Conservation (phyloP, 2,888 invertebrate genomes). For the Tetranychus truncatus region DNA sequence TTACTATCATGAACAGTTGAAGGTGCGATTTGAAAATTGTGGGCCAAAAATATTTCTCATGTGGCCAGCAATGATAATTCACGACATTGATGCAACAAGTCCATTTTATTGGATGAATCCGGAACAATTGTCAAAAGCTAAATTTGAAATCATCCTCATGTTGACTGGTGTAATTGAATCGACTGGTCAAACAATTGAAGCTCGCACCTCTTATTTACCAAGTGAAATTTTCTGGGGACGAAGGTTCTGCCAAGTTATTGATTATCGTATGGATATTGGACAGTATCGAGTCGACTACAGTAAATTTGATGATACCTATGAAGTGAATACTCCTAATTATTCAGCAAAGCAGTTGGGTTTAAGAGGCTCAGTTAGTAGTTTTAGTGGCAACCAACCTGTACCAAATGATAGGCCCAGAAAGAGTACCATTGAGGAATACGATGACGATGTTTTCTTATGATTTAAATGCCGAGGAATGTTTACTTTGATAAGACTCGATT, state of each 20-base stretch:
- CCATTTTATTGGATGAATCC: constrained; percentile 80
- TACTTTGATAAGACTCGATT: too few species aligned
- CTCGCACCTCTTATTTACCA: constrained; percentile 57
- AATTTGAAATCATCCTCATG: constrained; percentile 89
- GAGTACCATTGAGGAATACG: neutral
- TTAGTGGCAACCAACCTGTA: neutral
- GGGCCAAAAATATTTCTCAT: constrained; percentile 90
- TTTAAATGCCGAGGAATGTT: too few species aligned
- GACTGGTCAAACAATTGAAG: constrained; percentile 28
- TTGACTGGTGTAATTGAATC: constrained; percentile 49
- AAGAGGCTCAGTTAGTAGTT: neutral
- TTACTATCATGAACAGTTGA: constrained; percentile 56
- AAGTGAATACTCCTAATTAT: constrained; percentile 75
- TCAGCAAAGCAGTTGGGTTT: constrained; percentile 41
- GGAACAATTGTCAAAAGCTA: constrained; percentile 69
- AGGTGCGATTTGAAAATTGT: constrained; percentile 48
- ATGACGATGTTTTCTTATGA: neutral
- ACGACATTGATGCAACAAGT: constrained; percentile 74
- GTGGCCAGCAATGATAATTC: constrained; percentile 93
- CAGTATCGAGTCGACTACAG: constrained; percentile 64
- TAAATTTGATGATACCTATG: constrained; percentile 74
- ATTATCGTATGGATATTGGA: constrained; percentile 48
- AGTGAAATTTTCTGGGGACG: constrained; percentile 75
- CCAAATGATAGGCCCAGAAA: neutral
- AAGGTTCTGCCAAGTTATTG: constrained; percentile 56